phyloP scores from a whole-genome alignment of 2,888 invertebrate species.

The Dilophus febrilis region DNA sequence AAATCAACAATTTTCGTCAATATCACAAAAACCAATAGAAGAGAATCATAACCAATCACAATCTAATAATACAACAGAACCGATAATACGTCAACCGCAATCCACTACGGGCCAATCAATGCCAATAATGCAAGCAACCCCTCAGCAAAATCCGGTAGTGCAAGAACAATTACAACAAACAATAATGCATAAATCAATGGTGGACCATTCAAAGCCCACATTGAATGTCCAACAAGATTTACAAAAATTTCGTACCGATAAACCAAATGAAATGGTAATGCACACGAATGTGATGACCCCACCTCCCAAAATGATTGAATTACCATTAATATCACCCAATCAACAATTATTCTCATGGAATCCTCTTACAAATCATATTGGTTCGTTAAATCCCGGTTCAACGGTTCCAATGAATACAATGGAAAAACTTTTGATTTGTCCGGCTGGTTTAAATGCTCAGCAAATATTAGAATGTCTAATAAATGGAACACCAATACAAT shows the following conservation, averaged over 20 bases:
- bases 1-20: constrained; percentile 5
- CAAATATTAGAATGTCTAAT: constrained; percentile 28
- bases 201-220: no score
- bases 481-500: no score
- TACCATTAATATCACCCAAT: constrained; percentile 27
- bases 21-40: constrained; percentile 6
- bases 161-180: constrained; percentile 1
- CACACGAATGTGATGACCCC: no score
- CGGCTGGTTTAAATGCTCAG: constrained; percentile 30
- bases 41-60: background rate
- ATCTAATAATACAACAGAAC: background rate
- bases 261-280: no score
- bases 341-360: constrained; percentile 30
- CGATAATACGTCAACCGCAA: constrained; percentile 1
- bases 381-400: constrained; percentile 27
- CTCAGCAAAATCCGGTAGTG: background rate
- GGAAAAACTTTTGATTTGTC: constrained; percentile 27
- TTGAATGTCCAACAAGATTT: no score
- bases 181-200: no score
- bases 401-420: constrained; percentile 28
- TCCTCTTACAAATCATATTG: constrained; percentile 30
- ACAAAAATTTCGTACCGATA: no score
- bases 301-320: constrained; percentile 22
- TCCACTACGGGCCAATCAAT: constrained; percentile 7
- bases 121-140: constrained; percentile 7